Conservation (phyloP, 1,140 invertebrate genomes). For the Hylaeus volcanicus region DNA sequence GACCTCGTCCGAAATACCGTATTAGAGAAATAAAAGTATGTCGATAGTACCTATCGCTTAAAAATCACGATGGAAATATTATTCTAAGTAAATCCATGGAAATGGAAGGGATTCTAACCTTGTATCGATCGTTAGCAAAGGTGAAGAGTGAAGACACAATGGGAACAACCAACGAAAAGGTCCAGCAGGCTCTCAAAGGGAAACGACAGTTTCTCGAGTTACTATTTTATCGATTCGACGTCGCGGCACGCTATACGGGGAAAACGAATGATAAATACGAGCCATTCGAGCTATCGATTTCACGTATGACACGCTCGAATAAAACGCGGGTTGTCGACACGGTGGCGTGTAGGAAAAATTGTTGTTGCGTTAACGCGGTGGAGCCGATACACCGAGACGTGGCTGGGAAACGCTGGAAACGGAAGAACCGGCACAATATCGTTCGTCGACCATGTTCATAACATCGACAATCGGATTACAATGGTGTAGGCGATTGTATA, state of each 20-base stretch:
- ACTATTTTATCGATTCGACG: background rate
- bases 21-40: no score
- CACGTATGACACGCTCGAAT: constrained; percentile 9
- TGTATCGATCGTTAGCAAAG: no score
- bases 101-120: no score
- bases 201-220: background rate
- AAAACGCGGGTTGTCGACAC: background rate
- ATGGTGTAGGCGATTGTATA: background rate
- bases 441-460: background rate
- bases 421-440: background rate
- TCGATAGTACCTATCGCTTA: no score
- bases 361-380: constrained; percentile 1
- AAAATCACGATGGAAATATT: no score
- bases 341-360: constrained; percentile 11
- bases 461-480: constrained; percentile 53
- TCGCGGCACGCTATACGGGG: no score
- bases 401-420: no score
- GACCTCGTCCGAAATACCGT: no score
- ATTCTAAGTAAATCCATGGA: no score
- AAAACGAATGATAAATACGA: constrained; percentile 31
- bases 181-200: no score
- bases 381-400: constrained; percentile 6
- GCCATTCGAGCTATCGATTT: constrained; percentile 17
- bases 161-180: background rate
- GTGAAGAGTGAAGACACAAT: background rate